Evolutionary conservation across 2,113 vertebrate genomes (phyloP).

Genomic region (Struthio camelus): DNA sequence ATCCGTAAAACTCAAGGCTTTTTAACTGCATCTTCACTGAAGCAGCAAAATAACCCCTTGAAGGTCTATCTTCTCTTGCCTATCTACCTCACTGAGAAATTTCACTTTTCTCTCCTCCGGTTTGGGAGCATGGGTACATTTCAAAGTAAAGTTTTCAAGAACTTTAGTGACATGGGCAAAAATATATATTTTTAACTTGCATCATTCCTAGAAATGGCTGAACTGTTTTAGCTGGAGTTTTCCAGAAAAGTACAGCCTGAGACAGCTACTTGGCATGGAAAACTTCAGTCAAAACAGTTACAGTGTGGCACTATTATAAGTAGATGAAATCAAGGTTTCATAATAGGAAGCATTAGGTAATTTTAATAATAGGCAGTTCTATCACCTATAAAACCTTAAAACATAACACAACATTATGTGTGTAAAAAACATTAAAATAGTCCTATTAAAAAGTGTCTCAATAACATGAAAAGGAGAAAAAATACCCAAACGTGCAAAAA

Average conservation of each 20-base stretch:
- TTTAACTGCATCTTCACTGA: not conserved
- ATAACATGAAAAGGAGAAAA: conserved; percentile 39
- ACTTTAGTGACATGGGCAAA: not conserved
- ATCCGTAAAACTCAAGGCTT: not conserved
- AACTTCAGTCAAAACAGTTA: conserved; percentile 42
- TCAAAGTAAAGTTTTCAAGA: not conserved
- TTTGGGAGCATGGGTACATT: not conserved
- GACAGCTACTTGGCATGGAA: conserved; percentile 53
- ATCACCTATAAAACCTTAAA: conserved; percentile 56
- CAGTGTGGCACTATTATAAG: conserved; percentile 44
- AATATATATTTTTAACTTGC: not conserved
- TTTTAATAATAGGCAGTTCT: conserved; percentile 58
- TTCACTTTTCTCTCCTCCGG: not conserved
- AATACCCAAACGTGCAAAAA: conserved; percentile 30
- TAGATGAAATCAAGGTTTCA: conserved; percentile 45
- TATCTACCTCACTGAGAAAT: not conserved
- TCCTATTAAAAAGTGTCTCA: conserved; percentile 9
- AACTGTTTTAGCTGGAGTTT: conserved; percentile 2
- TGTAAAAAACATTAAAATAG: conserved; percentile 44
- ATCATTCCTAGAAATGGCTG: conserved; percentile 58
- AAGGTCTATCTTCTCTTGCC: not conserved
- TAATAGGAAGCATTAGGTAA: conserved; percentile 68
- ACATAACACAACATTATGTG: conserved; percentile 52
- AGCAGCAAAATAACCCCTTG: not conserved
- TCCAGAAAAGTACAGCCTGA: conserved; percentile 40